A percentile compares a stretch with the other conserved stretches of the same genome.
These are phyloP conservation scores for Dendrocincla fuliginosa DNA, from an alignment of 2,797 vertebrate genomes.

Conservation along the genomic window DNA sequence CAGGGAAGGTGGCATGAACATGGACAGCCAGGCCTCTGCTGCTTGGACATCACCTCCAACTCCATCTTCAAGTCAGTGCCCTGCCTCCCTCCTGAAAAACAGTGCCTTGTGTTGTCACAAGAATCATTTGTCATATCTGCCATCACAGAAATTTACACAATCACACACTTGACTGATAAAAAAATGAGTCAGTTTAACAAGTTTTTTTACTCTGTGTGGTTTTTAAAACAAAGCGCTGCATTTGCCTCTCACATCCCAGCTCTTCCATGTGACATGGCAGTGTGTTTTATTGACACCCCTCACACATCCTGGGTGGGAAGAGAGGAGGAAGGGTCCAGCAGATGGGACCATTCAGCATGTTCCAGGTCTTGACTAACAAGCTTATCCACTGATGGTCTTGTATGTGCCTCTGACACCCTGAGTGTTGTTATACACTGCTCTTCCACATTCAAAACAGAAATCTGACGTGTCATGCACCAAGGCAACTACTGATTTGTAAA, in stretches of 20 bases:
- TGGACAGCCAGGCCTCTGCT: background rate
- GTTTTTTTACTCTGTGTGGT: background rate
- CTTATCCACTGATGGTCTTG: background rate
- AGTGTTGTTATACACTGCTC: background rate
- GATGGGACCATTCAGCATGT: background rate
- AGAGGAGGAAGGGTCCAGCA: background rate
- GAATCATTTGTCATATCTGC: background rate
- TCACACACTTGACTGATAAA: background rate
- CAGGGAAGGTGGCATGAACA: accelerated
- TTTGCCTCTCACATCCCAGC: background rate
- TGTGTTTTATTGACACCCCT: background rate
- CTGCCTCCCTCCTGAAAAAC: background rate
- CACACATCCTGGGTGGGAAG: accelerated
- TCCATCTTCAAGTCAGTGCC: background rate
- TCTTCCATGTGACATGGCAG: background rate
- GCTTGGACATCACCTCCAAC: background rate
- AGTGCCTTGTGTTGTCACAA: background rate
- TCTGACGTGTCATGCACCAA: accelerated
- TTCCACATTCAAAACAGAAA: background rate
- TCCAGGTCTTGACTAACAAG: background rate
- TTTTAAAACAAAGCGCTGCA: background rate
- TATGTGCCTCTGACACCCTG: background rate
- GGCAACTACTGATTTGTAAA: background rate
- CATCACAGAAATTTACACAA: background rate
- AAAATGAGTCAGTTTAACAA: conserved; percentile 19